phyloP scores from a whole-genome alignment of 1,140 invertebrate species.

The Papilio polytes region DNA sequence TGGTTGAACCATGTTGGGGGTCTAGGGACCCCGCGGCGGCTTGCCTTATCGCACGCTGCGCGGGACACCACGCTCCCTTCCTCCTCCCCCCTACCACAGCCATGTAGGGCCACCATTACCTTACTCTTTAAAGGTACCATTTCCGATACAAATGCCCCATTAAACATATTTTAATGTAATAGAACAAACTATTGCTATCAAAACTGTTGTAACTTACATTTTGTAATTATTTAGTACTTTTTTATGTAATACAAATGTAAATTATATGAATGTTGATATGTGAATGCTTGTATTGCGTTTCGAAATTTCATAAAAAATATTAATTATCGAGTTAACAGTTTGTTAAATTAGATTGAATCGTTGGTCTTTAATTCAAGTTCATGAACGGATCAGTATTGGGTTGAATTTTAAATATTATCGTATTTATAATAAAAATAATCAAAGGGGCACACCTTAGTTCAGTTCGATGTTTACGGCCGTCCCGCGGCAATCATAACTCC shows the following conservation, averaged over 20 bases:
- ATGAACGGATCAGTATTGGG: background rate
- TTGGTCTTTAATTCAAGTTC: background rate
- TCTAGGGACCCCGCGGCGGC: slow-evolving; percentile 75
- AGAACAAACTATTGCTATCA: slow-evolving; percentile 23
- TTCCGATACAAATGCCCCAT: slow-evolving; percentile 30
- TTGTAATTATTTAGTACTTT: slow-evolving; percentile 14
- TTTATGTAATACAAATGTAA: slow-evolving; percentile 2
- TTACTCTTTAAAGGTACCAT: slow-evolving; percentile 25
- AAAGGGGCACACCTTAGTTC: slow-evolving; percentile 44
- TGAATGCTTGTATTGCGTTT: background rate
- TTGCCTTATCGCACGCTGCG: slow-evolving; percentile 79
- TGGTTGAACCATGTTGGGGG: slow-evolving; percentile 64
- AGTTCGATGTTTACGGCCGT: slow-evolving; percentile 57
- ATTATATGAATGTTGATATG: background rate
- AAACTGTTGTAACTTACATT: slow-evolving; percentile 5
- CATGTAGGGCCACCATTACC: slow-evolving; percentile 58
- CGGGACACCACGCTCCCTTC: slow-evolving; percentile 69
- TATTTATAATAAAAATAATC: slow-evolving; percentile 10
- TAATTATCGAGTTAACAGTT: background rate
- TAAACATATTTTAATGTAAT: slow-evolving; percentile 22
- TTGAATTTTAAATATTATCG: background rate
- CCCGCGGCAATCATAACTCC: slow-evolving; percentile 75
- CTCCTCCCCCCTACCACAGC: slow-evolving; percentile 64
- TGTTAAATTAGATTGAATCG: background rate
- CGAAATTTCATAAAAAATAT: background rate